phyloP scores from a whole-genome alignment of 2,888 invertebrate species.

The Oeneis ivallda region DNA sequence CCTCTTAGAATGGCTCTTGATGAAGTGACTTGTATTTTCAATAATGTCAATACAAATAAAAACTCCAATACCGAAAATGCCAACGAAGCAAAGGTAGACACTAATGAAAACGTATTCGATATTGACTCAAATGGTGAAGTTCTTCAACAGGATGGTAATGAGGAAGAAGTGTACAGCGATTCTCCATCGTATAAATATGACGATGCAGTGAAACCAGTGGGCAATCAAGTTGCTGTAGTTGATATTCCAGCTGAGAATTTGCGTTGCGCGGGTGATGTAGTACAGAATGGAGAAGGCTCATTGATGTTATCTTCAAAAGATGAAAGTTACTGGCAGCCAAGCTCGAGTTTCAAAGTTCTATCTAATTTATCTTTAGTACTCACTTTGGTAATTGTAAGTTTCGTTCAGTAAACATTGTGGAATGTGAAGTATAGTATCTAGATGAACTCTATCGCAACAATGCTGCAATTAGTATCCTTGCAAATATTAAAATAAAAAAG shows the following conservation, averaged over 20 bases:
- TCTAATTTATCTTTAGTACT: constrained; percentile 52
- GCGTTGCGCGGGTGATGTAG: constrained; percentile 59
- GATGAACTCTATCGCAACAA: constrained; percentile 28
- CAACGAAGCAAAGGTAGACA: constrained; percentile 34
- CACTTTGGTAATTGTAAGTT: constrained; percentile 47
- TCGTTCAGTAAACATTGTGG: constrained; percentile 38
- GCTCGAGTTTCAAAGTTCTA: constrained; percentile 49
- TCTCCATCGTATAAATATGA: constrained; percentile 54
- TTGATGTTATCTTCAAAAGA: constrained; percentile 74
- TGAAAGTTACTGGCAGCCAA: constrained; percentile 65
- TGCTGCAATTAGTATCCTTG: constrained; percentile 24
- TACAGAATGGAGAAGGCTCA: constrained; percentile 68
- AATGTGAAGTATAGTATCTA: neutral
- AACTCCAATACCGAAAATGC: constrained; percentile 39
- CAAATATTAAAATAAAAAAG: constrained; percentile 48
- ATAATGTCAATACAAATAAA: constrained; percentile 40
- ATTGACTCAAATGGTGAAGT: constrained; percentile 51
- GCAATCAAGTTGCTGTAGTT: constrained; percentile 58
- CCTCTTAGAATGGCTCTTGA: constrained; percentile 85
- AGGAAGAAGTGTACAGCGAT: constrained; percentile 55
- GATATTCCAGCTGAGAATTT: constrained; percentile 61
- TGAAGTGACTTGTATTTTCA: constrained; percentile 83
- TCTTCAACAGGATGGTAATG: constrained; percentile 52
- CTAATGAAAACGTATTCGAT: constrained; percentile 52
- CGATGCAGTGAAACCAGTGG: constrained; percentile 53